A percentile compares a stretch with the other conserved stretches of the same genome.
These are phyloP conservation scores for Salticus scenicus DNA, from an alignment of 2,888 invertebrate genomes.

Conservation along the genomic window DNA sequence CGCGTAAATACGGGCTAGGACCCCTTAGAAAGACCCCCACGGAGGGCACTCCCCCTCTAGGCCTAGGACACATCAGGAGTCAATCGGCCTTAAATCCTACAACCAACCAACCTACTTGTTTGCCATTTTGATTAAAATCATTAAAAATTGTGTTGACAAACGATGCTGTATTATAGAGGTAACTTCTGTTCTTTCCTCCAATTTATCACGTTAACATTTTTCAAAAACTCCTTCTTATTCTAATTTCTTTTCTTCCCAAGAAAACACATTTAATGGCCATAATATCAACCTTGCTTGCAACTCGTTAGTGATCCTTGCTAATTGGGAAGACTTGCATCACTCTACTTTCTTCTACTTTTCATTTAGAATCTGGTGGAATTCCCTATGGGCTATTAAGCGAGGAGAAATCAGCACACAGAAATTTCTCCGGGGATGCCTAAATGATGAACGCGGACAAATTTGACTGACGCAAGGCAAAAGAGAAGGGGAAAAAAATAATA, in stretches of 20 bases:
- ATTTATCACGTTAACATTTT: background rate
- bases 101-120: too few relatives aligned
- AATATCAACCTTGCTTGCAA: background rate
- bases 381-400: background rate
- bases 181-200: too few relatives aligned
- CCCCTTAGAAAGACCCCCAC: too few relatives aligned
- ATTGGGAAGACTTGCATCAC: background rate
- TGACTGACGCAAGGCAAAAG: background rate
- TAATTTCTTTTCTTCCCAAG: background rate
- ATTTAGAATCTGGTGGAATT: background rate
- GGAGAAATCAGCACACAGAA: background rate
- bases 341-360: background rate
- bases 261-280: background rate
- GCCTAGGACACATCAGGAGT: too few relatives aligned
- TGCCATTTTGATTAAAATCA: too few relatives aligned
- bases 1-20: too few relatives aligned
- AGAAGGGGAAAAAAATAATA: background rate
- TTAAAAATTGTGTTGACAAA: too few relatives aligned
- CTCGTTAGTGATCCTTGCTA: conserved; percentile 9
- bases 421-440: background rate
- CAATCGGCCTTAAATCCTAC: too few relatives aligned
- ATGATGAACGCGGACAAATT: background rate
- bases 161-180: too few relatives aligned
- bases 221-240: background rate
- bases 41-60: too few relatives aligned